Conservation (phyloP, 1,140 invertebrate species). For the Heliconius nattereri region DNA sequence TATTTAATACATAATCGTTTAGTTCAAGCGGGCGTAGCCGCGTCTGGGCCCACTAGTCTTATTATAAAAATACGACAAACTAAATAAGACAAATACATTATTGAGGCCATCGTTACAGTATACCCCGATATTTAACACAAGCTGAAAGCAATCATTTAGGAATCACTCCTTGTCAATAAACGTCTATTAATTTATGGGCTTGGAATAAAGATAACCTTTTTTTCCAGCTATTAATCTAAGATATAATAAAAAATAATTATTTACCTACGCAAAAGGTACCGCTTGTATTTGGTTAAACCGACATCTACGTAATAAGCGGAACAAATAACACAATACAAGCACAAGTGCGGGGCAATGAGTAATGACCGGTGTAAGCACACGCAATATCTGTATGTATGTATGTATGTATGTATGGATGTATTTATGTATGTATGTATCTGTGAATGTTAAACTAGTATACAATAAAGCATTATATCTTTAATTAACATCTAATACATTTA, state of each 20-base stretch:
- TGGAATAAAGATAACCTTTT: not conserved
- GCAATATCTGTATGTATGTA: not conserved
- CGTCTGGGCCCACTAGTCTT: no score
- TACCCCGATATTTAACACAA: no score
- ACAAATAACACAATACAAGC: constrained; percentile 21
- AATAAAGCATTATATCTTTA: not conserved
- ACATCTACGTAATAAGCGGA: constrained; percentile 24
- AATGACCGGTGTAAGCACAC: constrained; percentile 20
- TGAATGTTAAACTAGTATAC: no score
- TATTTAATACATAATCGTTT: no score
- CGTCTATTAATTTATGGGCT: not conserved
- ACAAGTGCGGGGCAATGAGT: not conserved
- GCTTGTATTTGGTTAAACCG: constrained; percentile 3
- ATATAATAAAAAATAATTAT: not conserved
- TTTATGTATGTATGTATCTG: not conserved
- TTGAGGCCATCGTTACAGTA: no score
- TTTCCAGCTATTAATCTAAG: not conserved
- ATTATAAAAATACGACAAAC: no score
- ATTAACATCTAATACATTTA: not conserved
- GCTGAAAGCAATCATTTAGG: no score
- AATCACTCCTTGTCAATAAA: no score
- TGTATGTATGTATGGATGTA: not conserved
- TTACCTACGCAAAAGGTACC: not conserved
- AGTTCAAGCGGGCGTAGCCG: no score
- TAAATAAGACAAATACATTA: no score